Percentiles rank a stretch among this genome's conserved stretches.
phyloP scores from a whole-genome alignment of 2,888 invertebrate genomes.

The Auanema freiburgensis region DNA sequence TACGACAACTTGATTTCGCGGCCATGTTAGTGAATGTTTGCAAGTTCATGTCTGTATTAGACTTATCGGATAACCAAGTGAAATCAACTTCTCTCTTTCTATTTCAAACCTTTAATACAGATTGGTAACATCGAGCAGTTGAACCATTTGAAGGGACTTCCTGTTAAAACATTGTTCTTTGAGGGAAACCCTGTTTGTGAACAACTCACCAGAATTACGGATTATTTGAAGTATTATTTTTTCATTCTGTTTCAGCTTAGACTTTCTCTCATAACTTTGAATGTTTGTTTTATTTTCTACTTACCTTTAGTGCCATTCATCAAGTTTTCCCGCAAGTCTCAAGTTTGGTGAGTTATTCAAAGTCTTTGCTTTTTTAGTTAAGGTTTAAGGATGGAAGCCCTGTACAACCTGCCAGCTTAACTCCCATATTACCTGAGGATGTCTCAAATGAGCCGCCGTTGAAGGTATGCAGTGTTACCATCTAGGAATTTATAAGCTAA shows the following conservation, averaged over 20 bases:
- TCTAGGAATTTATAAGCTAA: neutral
- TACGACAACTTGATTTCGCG: constrained; percentile 49
- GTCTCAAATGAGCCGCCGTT: constrained; percentile 8
- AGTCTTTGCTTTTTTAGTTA: constrained; percentile 5
- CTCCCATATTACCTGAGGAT: constrained; percentile 16
- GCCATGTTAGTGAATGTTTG: constrained; percentile 46
- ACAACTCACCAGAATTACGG: constrained; percentile 28
- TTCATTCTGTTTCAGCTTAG: constrained; percentile 10
- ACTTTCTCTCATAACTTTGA: constrained; percentile 11
- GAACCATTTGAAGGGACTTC: constrained; percentile 47
- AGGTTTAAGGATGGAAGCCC: constrained; percentile 34
- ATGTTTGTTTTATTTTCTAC: constrained; percentile 12
- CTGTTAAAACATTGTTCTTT: constrained; percentile 50
- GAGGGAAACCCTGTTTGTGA: constrained; percentile 58
- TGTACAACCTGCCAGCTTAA: constrained; percentile 19
- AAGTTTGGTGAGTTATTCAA: constrained; percentile 38
- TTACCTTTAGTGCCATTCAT: constrained; percentile 52
- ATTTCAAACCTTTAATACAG: constrained; percentile 43
- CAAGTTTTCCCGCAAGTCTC: constrained; percentile 50
- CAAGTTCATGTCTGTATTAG: constrained; percentile 52
- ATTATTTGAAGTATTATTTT: constrained; percentile 36
- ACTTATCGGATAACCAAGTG: constrained; percentile 58
- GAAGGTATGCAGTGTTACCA: constrained; percentile 1
- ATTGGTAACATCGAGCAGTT: constrained; percentile 47
- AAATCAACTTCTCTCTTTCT: neutral